Conservation (phyloP, 2,797 vertebrate species). For the Takifugu ocellatus region DNA sequence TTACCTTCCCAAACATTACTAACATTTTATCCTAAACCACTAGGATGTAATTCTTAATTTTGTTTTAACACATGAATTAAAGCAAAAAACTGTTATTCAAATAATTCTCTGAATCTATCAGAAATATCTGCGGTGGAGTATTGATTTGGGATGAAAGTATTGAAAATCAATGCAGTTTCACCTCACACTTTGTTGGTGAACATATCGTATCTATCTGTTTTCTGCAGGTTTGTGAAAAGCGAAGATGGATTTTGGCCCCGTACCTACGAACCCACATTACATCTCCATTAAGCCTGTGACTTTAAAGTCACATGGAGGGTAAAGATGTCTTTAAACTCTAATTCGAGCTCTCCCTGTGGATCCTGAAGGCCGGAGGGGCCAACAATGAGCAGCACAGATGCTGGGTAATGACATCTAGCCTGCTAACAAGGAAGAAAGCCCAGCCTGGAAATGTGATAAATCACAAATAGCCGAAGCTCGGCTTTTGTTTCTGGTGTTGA, state of each 20-base stretch:
- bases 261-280: conserved; percentile 36
- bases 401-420: conserved; percentile 63
- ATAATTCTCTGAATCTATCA: neutral
- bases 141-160: conserved; percentile 17
- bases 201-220: neutral
- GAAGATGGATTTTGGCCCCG: conserved; percentile 14
- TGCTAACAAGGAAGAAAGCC: conserved; percentile 58
- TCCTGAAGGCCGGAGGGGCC: conserved; percentile 43
- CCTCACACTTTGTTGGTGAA: neutral
- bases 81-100: no score
- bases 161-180: conserved; percentile 15
- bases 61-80: no score
- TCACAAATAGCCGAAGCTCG: conserved; percentile 26
- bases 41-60: no score
- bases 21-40: no score
- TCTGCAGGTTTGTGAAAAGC: conserved; percentile 9
- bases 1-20: no score
- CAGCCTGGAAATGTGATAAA: conserved; percentile 32
- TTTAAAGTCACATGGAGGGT: conserved; percentile 63
- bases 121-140: neutral
- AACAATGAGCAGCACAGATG: conserved; percentile 33
- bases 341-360: conserved; percentile 55
- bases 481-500: conserved; percentile 19
- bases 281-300: conserved; percentile 29
- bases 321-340: conserved; percentile 67